Base-by-base conservation (phyloP, 2,888 invertebrate species). In the Aleiodes alternator region DNA sequence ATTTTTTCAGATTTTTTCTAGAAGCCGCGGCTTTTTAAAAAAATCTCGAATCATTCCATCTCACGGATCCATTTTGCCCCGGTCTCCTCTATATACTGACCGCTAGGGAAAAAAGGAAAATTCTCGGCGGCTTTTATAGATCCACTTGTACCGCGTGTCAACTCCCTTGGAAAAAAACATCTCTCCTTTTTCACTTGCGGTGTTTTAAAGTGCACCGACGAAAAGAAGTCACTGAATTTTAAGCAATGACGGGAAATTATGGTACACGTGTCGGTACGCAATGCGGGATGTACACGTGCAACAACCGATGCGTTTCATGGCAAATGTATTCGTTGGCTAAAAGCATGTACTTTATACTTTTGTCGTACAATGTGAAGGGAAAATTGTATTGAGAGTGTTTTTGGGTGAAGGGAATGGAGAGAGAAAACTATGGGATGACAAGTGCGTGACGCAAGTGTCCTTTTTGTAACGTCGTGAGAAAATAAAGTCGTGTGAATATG, bases 231-330 rank as follows among this genome's bases (percentile, higher is more conserved):
- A n/a, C n/a, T 8, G 61, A 14, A n/a, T 14, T 48, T 48, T 14
- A 29, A 48, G 23, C 48, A 68, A 51, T 50, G 50, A 76, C 70
- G 34, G 73, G 68, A 48, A 73, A 72, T 29, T 73, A 73, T 72
- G 70, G 68, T 74, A 80, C 83, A 83, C 83, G 82, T 82, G 82
- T 81, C 80, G 11, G 38, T 16, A 69, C 56, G 66, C 77, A 77
- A 81, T 80, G 75, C 80, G 82, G 80, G 82, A 81, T 29, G 34
- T 76, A 81, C 83, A 83, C 83, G 83, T 82, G 82, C 68, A 69
- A 50, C 57, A 72, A 72, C 43, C 29, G 68, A 73, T 68, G 56
- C 73, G 68, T 69, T 73, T 73, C 68, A 56, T 64, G 11, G 55
- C 50, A 56, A 57, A 43, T 55, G 66, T 72, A 66, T 72, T 56